Base-by-base conservation (phyloP, 2,888 invertebrate species). In the Micoletzkya japonica region DNA sequence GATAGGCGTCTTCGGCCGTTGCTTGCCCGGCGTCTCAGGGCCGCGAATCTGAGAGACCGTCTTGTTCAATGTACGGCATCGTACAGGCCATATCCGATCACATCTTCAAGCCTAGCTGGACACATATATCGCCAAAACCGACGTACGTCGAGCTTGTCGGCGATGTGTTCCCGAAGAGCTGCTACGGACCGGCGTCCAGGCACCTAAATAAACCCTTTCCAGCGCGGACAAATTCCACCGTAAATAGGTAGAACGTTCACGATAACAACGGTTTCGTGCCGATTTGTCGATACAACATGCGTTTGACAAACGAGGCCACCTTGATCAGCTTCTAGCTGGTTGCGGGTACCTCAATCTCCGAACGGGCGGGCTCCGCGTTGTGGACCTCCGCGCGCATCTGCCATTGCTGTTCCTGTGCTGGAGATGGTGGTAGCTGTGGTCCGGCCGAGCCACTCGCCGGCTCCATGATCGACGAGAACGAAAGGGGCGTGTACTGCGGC, bases 131-230 rank as follows among this genome's bases (percentile, higher is more conserved):
- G n/a, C n/a, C n/a, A n/a, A n/a, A 26, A 54, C 10, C 17, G 26
- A 4, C 58, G 24, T 6, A 68, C 68, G 32, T 68, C 68, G 26
- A 68, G 30, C 32, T 58, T 17, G 2, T 6, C 68, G 2, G 68
- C 68, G 34, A 68, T 57, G 17, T 57, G 57, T 6, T 68, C 58
- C 14, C 68, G 39, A 17, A 68, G 49, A 44, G 68, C 68, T 20
- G 68, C 68, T 14, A 68, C 68, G 4, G 68, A 68, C 17, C 68
- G 39, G 7, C 68, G 30, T 36, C 68, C 68, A 0, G 68, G 68
- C 4, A 68, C 58, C 64, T 66, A n/a, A 0, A 61, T 10, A 14
- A 44, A 14, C n/a, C n/a, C n/a, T n/a, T n/a, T n/a, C n/a, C n/a
- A n/a, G n/a, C n/a, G n/a, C n/a, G n/a, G n/a, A n/a, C n/a, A n/a